Base-by-base conservation (phyloP, 64 coral and sea anemone genomes). In the Stichodactyla mertensii region DNA sequence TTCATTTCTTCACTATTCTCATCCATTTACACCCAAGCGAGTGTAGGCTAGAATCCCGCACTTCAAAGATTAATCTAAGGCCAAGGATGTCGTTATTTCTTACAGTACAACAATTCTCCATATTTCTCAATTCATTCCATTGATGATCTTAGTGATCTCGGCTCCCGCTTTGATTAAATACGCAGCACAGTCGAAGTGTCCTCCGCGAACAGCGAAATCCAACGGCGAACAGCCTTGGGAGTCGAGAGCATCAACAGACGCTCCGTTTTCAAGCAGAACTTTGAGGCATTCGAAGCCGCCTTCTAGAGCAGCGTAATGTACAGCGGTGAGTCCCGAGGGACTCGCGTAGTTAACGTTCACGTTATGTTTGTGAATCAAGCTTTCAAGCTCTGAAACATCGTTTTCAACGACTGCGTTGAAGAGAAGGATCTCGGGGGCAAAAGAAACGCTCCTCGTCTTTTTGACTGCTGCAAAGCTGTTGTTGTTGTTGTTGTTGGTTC, bases 151-250 rank as follows among this genome's bases (percentile, higher is more conserved):
- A 27, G 92, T 88, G 81, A 97, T 97, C 88, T 92, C 91, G 12
- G 97, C 97, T 23, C 97, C 97, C 18, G 93, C 89, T 55, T 89
- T 87, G 64, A 99, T 99, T 11, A 99, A 83, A 61, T 79, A 82
- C 22, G 91, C 90, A 2, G 97, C 97, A 51, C 97, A 99, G 54
- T 99, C 97, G 16, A 95, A 99, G 62, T 99, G 88, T 4, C 93
- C 97, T 13, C 88, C 97, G 12, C 93, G 90, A 20, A 95, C 97
- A 6, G 97, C 97, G 7, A 99, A 94, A 59, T 99, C 97, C n/a
- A 99, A 83, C 9, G 97, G 90, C 0, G 97, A 88, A 52, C 85
- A 92, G 0, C 91, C 93, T 83, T 94, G 59, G 1, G 91, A 92
- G 55, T 99, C 91, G 3, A 31, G 5, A 6, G 86, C 24, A 22